These are phyloP conservation scores for Ahaetulla prasina DNA, from an alignment of 2,113 vertebrate species.

Conservation along the genomic window DNA sequence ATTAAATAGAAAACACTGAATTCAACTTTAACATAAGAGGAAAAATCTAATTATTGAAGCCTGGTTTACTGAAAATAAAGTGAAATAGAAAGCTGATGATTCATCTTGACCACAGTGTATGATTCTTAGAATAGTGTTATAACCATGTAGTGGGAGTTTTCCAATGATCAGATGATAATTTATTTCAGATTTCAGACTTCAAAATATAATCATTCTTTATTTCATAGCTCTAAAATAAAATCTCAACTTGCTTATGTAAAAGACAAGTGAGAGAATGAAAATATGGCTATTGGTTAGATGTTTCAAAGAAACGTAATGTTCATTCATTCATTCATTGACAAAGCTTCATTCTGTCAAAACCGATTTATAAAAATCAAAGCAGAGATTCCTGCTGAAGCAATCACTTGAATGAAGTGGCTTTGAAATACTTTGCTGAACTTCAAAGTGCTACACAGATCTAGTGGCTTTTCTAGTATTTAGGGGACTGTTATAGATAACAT, in stretches of 20 bases:
- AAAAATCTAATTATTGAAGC: background rate
- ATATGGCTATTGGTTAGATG: background rate
- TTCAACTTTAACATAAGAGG: background rate
- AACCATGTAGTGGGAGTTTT: background rate
- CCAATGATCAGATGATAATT: background rate
- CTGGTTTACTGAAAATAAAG: background rate
- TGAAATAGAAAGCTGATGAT: background rate
- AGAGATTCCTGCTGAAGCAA: background rate
- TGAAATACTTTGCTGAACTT: background rate
- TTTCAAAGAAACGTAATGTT: too few relatives aligned
- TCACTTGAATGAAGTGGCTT: background rate
- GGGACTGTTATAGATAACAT: background rate
- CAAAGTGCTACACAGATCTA: background rate
- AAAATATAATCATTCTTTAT: background rate
- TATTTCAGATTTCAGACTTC: background rate
- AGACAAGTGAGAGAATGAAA: background rate
- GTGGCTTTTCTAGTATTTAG: background rate
- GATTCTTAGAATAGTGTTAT: background rate
- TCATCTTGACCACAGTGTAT: background rate
- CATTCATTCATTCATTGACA: background rate
- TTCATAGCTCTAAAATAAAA: background rate
- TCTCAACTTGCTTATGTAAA: background rate
- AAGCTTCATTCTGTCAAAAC: background rate
- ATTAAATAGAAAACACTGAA: background rate
- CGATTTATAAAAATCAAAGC: background rate